These are phyloP conservation scores for Oncorhynchus keta DNA, from an alignment of 2,113 vertebrate species.

Conservation along the genomic window DNA sequence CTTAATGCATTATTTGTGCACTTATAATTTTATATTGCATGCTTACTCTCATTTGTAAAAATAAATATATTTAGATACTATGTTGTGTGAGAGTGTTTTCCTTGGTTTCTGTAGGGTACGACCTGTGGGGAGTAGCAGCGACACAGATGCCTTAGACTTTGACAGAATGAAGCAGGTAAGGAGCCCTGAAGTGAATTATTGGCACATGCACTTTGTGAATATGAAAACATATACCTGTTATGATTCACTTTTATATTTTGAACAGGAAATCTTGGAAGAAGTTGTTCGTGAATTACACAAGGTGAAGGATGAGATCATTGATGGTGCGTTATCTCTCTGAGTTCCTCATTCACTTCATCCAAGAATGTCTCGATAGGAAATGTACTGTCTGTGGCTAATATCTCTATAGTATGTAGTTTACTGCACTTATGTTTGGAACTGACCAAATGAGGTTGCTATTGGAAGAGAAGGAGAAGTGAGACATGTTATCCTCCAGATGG, in stretches of 20 bases:
- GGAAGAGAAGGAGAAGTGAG: background rate
- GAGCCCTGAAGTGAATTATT: background rate
- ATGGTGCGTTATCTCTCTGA: slow-evolving; percentile 78
- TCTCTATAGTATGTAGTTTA: too few species aligned
- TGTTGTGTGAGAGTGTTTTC: background rate
- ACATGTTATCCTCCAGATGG: background rate
- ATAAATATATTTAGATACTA: too few species aligned
- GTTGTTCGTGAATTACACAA: slow-evolving; percentile 97
- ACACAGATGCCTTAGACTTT: slow-evolving; percentile 90
- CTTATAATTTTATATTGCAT: too few species aligned
- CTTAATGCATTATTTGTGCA: too few species aligned
- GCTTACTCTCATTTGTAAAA: too few species aligned
- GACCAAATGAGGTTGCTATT: background rate
- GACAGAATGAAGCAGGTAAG: slow-evolving; percentile 98
- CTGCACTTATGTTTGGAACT: too few species aligned
- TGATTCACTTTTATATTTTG: background rate
- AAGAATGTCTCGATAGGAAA: background rate
- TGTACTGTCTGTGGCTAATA: background rate
- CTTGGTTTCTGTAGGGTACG: slow-evolving; percentile 80
- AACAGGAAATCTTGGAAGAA: slow-evolving; percentile 97
- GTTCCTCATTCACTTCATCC: background rate
- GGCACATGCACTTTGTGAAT: background rate
- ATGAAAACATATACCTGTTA: background rate
- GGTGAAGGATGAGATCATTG: slow-evolving; percentile 98
- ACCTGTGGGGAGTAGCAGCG: slow-evolving; percentile 81